Evolutionary conservation across 2,797 vertebrate species (phyloP).

Genomic region (Pterois miles): DNA sequence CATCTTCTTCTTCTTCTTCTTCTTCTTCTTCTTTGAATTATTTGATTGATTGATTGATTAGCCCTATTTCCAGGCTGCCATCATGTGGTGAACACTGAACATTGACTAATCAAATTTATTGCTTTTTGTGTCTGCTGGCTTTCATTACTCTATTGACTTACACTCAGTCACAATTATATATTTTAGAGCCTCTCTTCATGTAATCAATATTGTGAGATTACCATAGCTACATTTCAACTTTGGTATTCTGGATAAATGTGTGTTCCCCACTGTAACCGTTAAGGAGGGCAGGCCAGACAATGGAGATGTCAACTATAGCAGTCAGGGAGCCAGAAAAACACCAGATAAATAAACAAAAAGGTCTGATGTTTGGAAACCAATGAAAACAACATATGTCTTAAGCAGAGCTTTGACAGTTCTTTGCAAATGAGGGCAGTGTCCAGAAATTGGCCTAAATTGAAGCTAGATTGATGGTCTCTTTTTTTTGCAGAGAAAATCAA

Average conservation of each 20-base stretch:
- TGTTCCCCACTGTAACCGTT: slow-evolving; percentile 58
- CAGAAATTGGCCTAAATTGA: slow-evolving; percentile 65
- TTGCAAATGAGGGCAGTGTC: slow-evolving; percentile 57
- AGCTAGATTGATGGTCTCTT: slow-evolving; percentile 61
- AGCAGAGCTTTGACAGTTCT: slow-evolving; percentile 40
- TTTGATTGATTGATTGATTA: too few species aligned
- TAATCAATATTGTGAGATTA: slow-evolving; percentile 1
- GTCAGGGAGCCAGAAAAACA: slow-evolving; percentile 50
- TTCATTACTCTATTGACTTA: not conserved
- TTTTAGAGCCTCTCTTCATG: not conserved
- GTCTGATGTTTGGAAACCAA: slow-evolving; percentile 44
- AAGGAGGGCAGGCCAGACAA: slow-evolving; percentile 34
- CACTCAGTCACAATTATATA: not conserved
- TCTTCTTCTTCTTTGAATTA: too few species aligned
- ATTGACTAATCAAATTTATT: not conserved
- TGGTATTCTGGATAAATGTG: slow-evolving; percentile 42
- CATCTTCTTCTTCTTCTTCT: too few species aligned
- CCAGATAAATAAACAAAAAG: slow-evolving; percentile 42
- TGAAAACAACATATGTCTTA: slow-evolving; percentile 51
- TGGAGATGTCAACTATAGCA: slow-evolving; percentile 65
- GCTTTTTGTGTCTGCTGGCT: not conserved
- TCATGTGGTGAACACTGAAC: not conserved
- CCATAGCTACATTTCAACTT: not conserved
- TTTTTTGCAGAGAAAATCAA: slow-evolving; percentile 64
- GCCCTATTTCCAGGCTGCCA: not conserved